Evolutionary conservation across 2,113 vertebrate genomes (phyloP).

Genomic region (Crotalus helleri): DNA sequence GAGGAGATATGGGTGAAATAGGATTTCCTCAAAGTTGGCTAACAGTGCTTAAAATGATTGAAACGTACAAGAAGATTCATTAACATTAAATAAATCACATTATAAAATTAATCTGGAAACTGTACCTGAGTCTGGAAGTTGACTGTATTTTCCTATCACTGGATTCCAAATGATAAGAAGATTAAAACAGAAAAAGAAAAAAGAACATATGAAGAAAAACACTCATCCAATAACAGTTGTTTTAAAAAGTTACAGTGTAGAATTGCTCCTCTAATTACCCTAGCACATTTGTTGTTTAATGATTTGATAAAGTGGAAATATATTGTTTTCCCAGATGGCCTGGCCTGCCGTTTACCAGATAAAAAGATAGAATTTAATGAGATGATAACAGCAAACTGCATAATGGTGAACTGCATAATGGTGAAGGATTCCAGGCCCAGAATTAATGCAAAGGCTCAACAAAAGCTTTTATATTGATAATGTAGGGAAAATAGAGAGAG

Average conservation of each 20-base stretch:
- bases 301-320: neutral
- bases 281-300: neutral
- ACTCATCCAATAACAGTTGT: neutral
- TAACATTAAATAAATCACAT: neutral
- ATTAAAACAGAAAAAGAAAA: neutral
- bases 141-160: conserved; percentile 98
- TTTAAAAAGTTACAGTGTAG: neutral
- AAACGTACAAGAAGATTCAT: neutral
- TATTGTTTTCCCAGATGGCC: neutral
- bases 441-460: conserved; percentile 44
- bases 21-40: neutral
- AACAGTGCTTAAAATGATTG: neutral
- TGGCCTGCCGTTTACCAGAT: conserved; percentile 1
- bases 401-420: neutral
- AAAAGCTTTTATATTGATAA: conserved; percentile 48
- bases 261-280: neutral
- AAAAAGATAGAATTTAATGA: conserved; percentile 38
- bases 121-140: conserved; percentile 90
- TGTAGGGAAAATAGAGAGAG: neutral
- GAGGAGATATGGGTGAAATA: neutral
- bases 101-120: neutral
- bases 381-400: conserved; percentile 12
- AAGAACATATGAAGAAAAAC: conserved; percentile 27
- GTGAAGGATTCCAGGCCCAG: conserved; percentile 22
- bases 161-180: conserved; percentile 39